Evolutionary conservation across 2,888 invertebrate genomes (phyloP), one percentile per base, ranked within the genome.

Genomic region (Agrotis clavis): DNA sequence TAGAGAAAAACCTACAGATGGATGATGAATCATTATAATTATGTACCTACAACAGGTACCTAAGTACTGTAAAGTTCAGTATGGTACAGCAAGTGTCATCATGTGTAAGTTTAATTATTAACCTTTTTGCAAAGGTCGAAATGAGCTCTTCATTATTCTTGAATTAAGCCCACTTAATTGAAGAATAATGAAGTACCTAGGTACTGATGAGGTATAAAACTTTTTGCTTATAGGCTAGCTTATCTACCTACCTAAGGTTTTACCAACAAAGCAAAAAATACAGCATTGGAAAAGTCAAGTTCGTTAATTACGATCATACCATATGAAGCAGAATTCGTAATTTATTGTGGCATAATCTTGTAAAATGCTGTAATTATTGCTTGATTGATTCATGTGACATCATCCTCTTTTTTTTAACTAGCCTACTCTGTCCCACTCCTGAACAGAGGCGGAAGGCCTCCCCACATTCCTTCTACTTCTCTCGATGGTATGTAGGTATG

Each of bases 41-140:
- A 61, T 25, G 18, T 71, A 62, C 21, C 41, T 48, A 54, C 25
- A 69, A 54, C 25, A 69, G 50, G 30, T 65, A 50, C 50, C 51
- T 14, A 35, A 13, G 35, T 77, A 61, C 67, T 65, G 65, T 66
- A 74, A 74, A 82, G 82, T 82, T 77, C 64, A 78, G 61, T 77
- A 61, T 62, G 65, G 69, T 76, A 72, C 74, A 69, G 50, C 62
- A 66, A 71, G 75, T 78, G 72, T 70, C 76, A 82, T 77, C 71
- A 70, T 75, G 73, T 73, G 69, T 71, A 82, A 76, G 65, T 79
- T 71, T 80, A 76, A 78, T 79, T 61, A 75, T 74, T 80, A 62
- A 78, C 84, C 83, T 82, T 73, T 75, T 63, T 61, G 79, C 64
- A 75, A 80, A 79, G 84, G 82, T 83, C 73, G 71, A 61, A 71